Conservation (phyloP, 1,140 invertebrate species). For the Lethrus apterus region DNA sequence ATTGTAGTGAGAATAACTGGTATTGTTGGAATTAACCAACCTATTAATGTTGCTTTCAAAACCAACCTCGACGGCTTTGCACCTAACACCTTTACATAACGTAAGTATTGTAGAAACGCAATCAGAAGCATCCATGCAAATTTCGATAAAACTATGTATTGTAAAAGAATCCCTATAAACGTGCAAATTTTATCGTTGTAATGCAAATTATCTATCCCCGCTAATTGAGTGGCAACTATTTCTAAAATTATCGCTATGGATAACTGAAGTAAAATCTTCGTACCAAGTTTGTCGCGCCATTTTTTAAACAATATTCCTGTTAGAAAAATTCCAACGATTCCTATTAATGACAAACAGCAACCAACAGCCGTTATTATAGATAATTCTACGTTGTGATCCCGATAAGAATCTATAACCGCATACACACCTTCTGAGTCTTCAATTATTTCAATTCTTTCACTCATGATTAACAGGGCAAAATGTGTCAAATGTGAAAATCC, state of each 20-base stretch:
- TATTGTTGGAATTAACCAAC: constrained; percentile 32
- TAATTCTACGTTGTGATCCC: constrained; percentile 26
- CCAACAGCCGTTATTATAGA: constrained; percentile 53
- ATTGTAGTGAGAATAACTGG: constrained; percentile 29
- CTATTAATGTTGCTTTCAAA: constrained; percentile 31
- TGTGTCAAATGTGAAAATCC: constrained; percentile 52
- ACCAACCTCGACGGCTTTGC: constrained; percentile 35
- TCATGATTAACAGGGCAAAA: constrained; percentile 48
- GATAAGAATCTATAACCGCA: constrained; percentile 12
- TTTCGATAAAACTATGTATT: constrained; percentile 52
- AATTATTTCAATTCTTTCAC: constrained; percentile 3
- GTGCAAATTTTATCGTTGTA: constrained; percentile 38
- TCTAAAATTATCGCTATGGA: constrained; percentile 51
- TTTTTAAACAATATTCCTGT: constrained; percentile 48
- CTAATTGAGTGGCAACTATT: constrained; percentile 48
- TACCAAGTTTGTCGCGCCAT: constrained; percentile 53
- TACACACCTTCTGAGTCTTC: constrained; percentile 27
- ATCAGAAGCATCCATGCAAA: constrained; percentile 60
- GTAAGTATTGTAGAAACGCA: constrained; percentile 53
- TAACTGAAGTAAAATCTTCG: constrained; percentile 52
- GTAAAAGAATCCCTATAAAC: constrained; percentile 47
- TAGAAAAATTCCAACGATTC: constrained; percentile 49
- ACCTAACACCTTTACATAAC: constrained; percentile 51
- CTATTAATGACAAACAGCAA: constrained; percentile 50
- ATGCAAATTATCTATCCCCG: constrained; percentile 40